Base-by-base conservation (phyloP, 1,140 invertebrate species). In the Panagrolaimus sp. region DNA sequence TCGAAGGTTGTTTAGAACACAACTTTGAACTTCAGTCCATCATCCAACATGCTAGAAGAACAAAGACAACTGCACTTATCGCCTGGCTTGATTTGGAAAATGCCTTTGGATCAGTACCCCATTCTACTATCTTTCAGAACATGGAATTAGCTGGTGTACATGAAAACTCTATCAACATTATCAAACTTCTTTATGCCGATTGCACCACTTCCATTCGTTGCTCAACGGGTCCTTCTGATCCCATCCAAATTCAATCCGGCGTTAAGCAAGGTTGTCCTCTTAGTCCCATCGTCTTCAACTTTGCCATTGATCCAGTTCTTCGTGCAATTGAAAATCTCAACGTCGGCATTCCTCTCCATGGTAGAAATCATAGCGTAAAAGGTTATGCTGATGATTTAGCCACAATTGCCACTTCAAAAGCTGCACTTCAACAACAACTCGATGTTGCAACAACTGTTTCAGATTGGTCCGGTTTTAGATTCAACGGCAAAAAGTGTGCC, bases 211-310 rank as follows among this genome's bases (percentile, higher is more conserved):
- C 16, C 5, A 38, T 63, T 11, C 62, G 62, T 16, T 23, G 27
- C 27, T n/a, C 4, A n/a, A 27, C 16, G 16, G 77, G 74, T 0
- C 63, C 68, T n/a, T 78, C 83, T 0, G 69, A 79, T 5, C 46
- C 46, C 14, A 79, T 85, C 38, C 25, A 27, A 2, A 68, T 85
- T 7, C 27, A 47, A 0, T n/a, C 83, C 0, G 79, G 83, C 23
- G 82, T 86, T 0, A 71, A 74, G 8, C 84, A 85, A 69, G 84
- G 85, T 5, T 84, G 83, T 67, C 83, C 83, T 0, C 48, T 85
- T 2, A 83, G 81, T 61, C 79, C 81, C 0, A 62, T 85, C 0
- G 69, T 84, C 0, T 86, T 86, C 74, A 83, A 85, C 64, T 65
- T 86, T 2, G 79, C 78, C n/a, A n/a, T n/a, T n/a, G n/a, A n/a